Evolutionary conservation across 2,888 invertebrate species (phyloP).

Genomic region (Alentia gelatinosa): DNA sequence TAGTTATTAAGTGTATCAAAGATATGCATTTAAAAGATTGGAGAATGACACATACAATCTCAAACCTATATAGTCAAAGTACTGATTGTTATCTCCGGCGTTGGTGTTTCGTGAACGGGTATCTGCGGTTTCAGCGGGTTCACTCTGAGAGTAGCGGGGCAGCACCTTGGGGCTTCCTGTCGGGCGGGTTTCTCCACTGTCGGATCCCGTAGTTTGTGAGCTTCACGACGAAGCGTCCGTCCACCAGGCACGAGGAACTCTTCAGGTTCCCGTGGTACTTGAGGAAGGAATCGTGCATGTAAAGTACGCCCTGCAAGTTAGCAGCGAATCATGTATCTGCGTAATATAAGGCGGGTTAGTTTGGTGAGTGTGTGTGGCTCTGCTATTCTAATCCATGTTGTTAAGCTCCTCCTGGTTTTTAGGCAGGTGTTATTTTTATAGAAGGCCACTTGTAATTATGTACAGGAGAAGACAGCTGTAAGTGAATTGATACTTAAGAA

Average conservation of each 20-base stretch:
- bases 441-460: no score
- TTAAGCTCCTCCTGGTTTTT: no score
- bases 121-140: background rate
- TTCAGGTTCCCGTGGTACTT: slow-evolving; percentile 64
- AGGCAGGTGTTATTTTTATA: no score
- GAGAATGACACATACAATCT: background rate
- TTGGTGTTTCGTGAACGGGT: background rate
- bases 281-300: slow-evolving; percentile 46
- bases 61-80: background rate
- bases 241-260: slow-evolving; percentile 64
- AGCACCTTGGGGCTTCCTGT: background rate
- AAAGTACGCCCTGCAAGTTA: slow-evolving; percentile 61
- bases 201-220: slow-evolving; percentile 60
- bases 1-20: no score
- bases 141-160: background rate
- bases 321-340: no score
- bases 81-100: background rate
- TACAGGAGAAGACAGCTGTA: no score
- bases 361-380: no score
- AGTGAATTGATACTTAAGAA: no score
- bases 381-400: no score
- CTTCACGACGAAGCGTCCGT: slow-evolving; percentile 63
- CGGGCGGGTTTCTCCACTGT: slow-evolving; percentile 53
- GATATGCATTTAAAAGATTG: background rate
- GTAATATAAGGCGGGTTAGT: no score